Evolutionary conservation across 2,113 vertebrate species (phyloP).

Genomic region (Malurus elegans): DNA sequence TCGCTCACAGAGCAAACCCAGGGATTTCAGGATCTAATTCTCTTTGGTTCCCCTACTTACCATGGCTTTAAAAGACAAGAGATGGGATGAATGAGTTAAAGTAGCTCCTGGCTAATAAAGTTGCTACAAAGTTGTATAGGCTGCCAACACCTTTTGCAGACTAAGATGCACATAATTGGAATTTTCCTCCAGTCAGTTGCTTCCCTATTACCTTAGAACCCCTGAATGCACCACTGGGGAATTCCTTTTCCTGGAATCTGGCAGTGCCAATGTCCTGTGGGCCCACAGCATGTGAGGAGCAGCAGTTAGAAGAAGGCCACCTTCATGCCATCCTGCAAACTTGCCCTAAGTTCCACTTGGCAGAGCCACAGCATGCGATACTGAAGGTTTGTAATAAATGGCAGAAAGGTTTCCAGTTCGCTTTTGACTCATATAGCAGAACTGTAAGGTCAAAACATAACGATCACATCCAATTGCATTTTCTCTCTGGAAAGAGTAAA

Average conservation of each 20-base stretch:
- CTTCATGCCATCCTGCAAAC: neutral
- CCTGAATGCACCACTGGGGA: neutral
- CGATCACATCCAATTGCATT: neutral
- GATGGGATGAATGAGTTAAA: neutral
- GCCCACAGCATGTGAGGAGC: neutral
- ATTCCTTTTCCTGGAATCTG: neutral
- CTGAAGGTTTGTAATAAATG: neutral
- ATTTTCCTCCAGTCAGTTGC: neutral
- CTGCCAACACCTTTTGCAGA: neutral
- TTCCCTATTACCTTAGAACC: neutral
- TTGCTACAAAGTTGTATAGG: neutral
- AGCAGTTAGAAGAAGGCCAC: neutral
- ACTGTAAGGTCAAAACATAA: conserved; percentile 7
- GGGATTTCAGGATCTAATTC: neutral
- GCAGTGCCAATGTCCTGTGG: neutral
- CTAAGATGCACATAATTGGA: neutral
- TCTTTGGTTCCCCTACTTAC: neutral
- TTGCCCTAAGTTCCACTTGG: neutral
- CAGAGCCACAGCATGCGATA: neutral
- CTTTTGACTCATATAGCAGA: neutral
- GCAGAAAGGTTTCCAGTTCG: neutral
- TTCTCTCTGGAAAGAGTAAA: conserved; percentile 16
- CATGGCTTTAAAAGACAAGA: neutral
- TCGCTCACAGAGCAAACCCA: neutral
- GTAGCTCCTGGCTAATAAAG: neutral